phyloP scores from a whole-genome alignment of 2,888 invertebrate genomes.

The Phengaris arion region DNA sequence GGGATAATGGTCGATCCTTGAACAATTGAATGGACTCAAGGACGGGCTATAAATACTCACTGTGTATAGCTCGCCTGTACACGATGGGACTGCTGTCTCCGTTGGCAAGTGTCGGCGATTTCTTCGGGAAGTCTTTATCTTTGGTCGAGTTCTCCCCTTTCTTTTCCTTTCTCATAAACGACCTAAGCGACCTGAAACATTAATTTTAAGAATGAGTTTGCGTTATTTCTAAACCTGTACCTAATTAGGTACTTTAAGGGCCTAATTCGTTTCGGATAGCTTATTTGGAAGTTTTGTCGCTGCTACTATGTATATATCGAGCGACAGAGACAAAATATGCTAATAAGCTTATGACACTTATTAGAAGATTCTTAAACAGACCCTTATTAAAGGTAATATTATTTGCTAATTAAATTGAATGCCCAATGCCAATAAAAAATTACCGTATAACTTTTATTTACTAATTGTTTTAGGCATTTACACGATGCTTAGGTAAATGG shows the following conservation, averaged over 20 bases:
- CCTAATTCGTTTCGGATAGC: too few relatives aligned
- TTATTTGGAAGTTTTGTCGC: too few relatives aligned
- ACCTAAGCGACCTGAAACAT: conserved; percentile 69
- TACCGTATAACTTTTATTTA: background rate
- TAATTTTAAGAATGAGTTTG: background rate
- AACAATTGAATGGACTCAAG: background rate
- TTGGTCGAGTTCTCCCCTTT: conserved; percentile 52
- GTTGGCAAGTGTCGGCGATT: conserved; percentile 51
- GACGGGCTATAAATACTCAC: conserved; percentile 49
- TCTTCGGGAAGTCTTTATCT: conserved; percentile 33
- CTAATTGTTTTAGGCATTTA: background rate
- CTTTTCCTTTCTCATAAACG: conserved; percentile 75
- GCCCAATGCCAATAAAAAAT: background rate
- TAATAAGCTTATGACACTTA: too few relatives aligned
- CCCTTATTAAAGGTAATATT: too few relatives aligned
- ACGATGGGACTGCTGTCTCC: conserved; percentile 67
- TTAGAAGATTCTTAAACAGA: too few relatives aligned
- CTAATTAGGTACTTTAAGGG: too few relatives aligned
- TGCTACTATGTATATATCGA: too few relatives aligned
- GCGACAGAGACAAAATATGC: too few relatives aligned
- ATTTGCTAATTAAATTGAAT: too few relatives aligned
- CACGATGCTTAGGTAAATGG: background rate
- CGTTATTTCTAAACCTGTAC: background rate
- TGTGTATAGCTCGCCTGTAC: conserved; percentile 65
- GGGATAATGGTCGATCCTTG: conserved; percentile 9